These are phyloP conservation scores for Diadophis punctatus DNA, from an alignment of 2,113 vertebrate genomes.

Conservation along the genomic window DNA sequence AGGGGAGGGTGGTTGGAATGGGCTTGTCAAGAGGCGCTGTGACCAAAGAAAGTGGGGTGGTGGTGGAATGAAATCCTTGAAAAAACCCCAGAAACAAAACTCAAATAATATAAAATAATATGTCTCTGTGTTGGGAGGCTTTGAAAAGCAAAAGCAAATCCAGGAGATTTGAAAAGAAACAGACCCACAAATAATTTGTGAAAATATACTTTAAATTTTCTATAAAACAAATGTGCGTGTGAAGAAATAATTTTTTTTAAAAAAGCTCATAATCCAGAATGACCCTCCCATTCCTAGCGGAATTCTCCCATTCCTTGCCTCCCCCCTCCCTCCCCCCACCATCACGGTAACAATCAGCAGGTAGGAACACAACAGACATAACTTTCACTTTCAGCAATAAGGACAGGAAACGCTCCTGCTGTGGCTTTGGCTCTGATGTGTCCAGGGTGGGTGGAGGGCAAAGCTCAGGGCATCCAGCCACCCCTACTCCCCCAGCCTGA, in stretches of 20 bases:
- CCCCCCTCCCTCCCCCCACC: not conserved
- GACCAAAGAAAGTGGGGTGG: not conserved
- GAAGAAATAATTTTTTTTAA: conserved; percentile 2
- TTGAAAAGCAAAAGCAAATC: not conserved
- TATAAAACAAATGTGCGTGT: conserved; percentile 18
- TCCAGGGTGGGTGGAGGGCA: not conserved
- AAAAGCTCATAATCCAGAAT: conserved; percentile 4
- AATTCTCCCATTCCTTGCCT: not conserved
- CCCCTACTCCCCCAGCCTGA: not conserved
- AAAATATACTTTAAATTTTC: conserved; percentile 40
- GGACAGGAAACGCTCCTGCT: not conserved
- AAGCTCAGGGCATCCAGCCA: not conserved
- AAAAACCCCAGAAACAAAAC: not conserved
- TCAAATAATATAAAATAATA: not conserved
- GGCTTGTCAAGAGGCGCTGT: not conserved
- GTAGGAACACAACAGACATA: not conserved
- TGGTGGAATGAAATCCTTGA: not conserved
- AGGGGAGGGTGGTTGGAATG: not conserved
- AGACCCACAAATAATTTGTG: conserved; percentile 46
- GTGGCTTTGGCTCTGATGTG: not conserved
- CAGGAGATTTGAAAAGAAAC: not conserved
- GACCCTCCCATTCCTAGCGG: not conserved
- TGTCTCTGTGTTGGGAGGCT: not conserved
- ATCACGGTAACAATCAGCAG: not conserved
- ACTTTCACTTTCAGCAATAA: not conserved